Base-by-base conservation (phyloP, 2,888 invertebrate species). In the Pseudanteris insignis region DNA sequence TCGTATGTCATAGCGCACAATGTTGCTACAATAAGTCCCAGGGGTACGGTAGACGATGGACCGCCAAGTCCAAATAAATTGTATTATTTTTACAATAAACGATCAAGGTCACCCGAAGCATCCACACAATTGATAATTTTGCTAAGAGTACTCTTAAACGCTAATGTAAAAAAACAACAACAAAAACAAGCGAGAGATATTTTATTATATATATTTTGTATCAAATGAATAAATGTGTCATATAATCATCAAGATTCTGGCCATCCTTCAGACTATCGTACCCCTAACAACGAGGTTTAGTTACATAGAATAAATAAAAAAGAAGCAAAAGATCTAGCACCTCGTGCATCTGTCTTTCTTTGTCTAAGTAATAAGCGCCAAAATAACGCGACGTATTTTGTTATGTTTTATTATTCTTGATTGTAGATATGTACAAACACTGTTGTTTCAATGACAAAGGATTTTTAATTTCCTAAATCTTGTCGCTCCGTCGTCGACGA, bases 1-100 rank as follows among this genome's bases (percentile, higher is more conserved):
- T 69, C 69, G 70, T 72, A 73, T 70, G 71, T 74, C 69, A 69
- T 73, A 73, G 71, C 76, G 77, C 78, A 77, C 76, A 78, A 78
- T 63, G 67, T 70, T 70, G 70, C 69, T 73, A 70, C 71, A 65
- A 18, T 69, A 69, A 69, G 63, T 66, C 67, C 41, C 63, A 62
- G 68, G 70, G 66, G 66, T 68, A 64, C 67, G 63, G 67, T 53
- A 61, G 58, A 66, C 53, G 47, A 62, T 61, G 48, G 67, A 71
- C 54, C 65, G 68, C 67, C 68, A 61, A 68, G 67, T 64, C 65
- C 65, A 64, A 57, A 18, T 18, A 3, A 18, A 18, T 60, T 21
- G 43, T 26, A 43, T 34, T 15, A 60, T 63, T 63, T 44, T 25
- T 48, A 10, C 36, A 28, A 24, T 6, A 18, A 18, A 18, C 18